Percentiles rank a stretch among this genome's conserved stretches.
These are phyloP conservation scores for Corydoras maculifer DNA, from an alignment of 2,113 vertebrate genomes.

Conservation along the genomic window DNA sequence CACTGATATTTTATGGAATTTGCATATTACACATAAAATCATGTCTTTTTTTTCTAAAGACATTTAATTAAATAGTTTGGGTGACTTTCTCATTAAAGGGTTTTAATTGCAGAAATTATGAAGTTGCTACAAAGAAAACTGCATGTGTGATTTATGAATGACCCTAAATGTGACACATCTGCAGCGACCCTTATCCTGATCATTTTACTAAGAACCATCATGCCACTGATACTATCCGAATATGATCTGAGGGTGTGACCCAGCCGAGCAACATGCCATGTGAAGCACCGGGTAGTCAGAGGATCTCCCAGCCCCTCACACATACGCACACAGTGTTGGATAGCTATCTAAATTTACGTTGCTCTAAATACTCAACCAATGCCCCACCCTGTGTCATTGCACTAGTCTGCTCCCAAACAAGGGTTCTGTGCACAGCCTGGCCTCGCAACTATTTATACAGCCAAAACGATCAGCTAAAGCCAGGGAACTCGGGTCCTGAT, in stretches of 20 bases:
- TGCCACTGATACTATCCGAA: conserved; percentile 44
- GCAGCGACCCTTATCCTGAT: conserved; percentile 38
- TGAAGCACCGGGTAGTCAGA: conserved; percentile 47
- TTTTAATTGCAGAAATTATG: too few relatives aligned
- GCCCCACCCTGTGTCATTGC: conserved; percentile 52
- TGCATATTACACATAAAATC: too few relatives aligned
- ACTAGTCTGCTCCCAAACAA: conserved; percentile 47
- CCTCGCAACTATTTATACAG: conserved; percentile 70
- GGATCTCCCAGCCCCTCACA: conserved; percentile 39
- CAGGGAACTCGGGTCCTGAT: conserved; percentile 3
- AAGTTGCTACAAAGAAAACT: too few relatives aligned
- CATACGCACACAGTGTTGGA: conserved; percentile 23
- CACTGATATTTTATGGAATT: too few relatives aligned
- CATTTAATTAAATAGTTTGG: too few relatives aligned
- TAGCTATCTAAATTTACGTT: conserved; percentile 35
- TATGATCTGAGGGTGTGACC: conserved; percentile 55
- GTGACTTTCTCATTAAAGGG: too few relatives aligned
- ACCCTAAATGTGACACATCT: background rate
- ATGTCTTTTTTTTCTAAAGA: too few relatives aligned
- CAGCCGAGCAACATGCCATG: conserved; percentile 40
- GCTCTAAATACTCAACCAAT: conserved; percentile 58
- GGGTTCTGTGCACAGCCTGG: conserved; percentile 60
- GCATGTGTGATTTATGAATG: too few relatives aligned
- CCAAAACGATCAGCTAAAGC: conserved; percentile 43
- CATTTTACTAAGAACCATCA: conserved; percentile 47